Evolutionary conservation across 2,888 invertebrate genomes (phyloP), one percentile per base, ranked within the genome.

Genomic region (Oxystoma pomonae): DNA sequence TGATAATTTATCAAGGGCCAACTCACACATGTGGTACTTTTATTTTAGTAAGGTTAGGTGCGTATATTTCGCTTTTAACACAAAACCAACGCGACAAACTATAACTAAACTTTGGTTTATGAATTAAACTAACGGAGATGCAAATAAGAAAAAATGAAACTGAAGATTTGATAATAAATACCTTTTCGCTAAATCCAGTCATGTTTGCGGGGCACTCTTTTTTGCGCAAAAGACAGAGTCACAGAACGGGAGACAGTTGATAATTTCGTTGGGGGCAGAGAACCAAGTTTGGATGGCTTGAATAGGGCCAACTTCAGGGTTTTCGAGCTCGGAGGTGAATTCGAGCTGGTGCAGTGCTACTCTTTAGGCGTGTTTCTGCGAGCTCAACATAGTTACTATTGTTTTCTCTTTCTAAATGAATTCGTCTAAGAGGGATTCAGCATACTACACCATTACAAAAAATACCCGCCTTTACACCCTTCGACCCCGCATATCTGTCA

Each of bases 161-260:
- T 16, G 57, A 9, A 51, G 9, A 17, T 58, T 58, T 61, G 20
- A 21, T 60, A 22, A 60, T 62, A 67, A 68, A 67, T 75, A 90
- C 90, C 89, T 90, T 90, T 83, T 89, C 88, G 81, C 88, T 89
- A 85, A 90, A 90, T 82, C 90, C 90, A 85, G 90, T 89, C 90
- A 90, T 90, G 85, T 82, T 88, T 85, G 84, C 85, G 84, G 35
- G 12, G 35, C 35, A 12, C 35, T 7, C 35, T 85, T 84, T 83
- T 83, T 85, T 84, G 70, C 85, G 85, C 85, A 88, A 88, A 88
- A 87, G 87, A 67, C 67, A 65, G 61, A 20, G 55, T 17, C 20
- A 59, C 20, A 52, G 22, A 59, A 52, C 52, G 59, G 12, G 12
- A 35, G 12, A 12, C 12, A 7, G 35, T 35, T 35, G 35, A 7